phyloP scores from a whole-genome alignment of 2,797 vertebrate species.

The Chrosomus eos region DNA sequence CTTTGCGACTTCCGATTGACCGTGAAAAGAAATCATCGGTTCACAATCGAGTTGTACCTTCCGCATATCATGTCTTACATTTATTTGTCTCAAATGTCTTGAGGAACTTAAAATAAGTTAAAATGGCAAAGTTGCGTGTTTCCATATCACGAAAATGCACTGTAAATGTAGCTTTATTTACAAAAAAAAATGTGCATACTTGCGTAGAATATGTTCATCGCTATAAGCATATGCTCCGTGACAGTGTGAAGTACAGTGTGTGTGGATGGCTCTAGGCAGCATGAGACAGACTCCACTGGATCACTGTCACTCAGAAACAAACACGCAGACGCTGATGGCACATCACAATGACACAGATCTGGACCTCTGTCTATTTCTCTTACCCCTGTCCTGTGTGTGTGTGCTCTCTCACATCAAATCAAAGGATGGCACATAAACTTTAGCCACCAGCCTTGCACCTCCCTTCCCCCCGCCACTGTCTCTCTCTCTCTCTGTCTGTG shows the following conservation, averaged over 20 bases:
- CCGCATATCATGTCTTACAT: background rate
- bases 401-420: conserved; percentile 74
- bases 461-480: conserved; percentile 52
- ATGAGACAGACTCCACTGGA: conserved; percentile 66
- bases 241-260: conserved; percentile 62
- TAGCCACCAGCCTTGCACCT: conserved; percentile 65
- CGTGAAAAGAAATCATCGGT: background rate
- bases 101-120: background rate
- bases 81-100: conserved; percentile 39
- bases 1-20: background rate
- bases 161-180: background rate
- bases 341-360: conserved; percentile 77
- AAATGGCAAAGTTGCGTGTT: background rate
- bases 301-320: conserved; percentile 78
- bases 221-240: conserved; percentile 72
- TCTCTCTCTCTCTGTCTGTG: conserved; percentile 13
- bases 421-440: conserved; percentile 69
- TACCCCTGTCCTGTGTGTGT: conserved; percentile 62
- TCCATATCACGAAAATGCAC: background rate
- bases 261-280: conserved; percentile 53
- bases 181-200: background rate
- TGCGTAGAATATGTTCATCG: conserved; percentile 52
- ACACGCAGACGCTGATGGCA: conserved; percentile 73
- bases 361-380: conserved; percentile 75
- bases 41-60: background rate